Evolutionary conservation across 2,797 vertebrate species (phyloP).

Genomic region (Austrolebias charrua): DNA sequence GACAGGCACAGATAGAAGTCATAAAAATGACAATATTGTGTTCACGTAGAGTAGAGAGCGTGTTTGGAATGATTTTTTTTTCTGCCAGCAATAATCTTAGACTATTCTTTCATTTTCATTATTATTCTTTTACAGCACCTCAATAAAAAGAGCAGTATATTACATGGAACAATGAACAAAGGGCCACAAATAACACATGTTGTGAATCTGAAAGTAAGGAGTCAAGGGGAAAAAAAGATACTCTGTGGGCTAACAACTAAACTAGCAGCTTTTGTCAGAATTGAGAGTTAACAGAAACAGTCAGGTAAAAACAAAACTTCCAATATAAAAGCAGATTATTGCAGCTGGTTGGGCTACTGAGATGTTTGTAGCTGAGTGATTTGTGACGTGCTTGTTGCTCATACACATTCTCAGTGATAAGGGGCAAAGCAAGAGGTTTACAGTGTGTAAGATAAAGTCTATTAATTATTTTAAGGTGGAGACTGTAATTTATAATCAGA

Average conservation of each 20-base stretch:
- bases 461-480: no score
- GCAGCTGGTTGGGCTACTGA: not conserved
- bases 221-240: conserved; percentile 13
- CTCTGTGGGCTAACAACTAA: conserved; percentile 19
- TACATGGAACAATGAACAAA: conserved; percentile 46
- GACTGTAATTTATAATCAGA: no score
- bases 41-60: conserved; percentile 34
- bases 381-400: not conserved
- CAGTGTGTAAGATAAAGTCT: no score
- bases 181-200: conserved; percentile 40
- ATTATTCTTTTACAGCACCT: conserved; percentile 28
- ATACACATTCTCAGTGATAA: not conserved
- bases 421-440: not conserved
- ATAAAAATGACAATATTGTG: conserved; percentile 63
- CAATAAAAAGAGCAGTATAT: conserved; percentile 56
- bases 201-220: conserved; percentile 46
- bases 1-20: conserved; percentile 39
- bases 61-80: conserved; percentile 43
- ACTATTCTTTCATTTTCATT: conserved; percentile 50
- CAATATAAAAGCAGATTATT: conserved; percentile 17
- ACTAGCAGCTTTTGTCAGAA: conserved; percentile 17
- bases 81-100: conserved; percentile 53
- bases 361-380: not conserved
- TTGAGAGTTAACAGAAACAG: conserved; percentile 16
- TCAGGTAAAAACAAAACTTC: conserved; percentile 33